Evolutionary conservation across 2,888 invertebrate species (phyloP), one percentile per base, ranked within the genome.

Genomic region (Ichneumon xanthorius): DNA sequence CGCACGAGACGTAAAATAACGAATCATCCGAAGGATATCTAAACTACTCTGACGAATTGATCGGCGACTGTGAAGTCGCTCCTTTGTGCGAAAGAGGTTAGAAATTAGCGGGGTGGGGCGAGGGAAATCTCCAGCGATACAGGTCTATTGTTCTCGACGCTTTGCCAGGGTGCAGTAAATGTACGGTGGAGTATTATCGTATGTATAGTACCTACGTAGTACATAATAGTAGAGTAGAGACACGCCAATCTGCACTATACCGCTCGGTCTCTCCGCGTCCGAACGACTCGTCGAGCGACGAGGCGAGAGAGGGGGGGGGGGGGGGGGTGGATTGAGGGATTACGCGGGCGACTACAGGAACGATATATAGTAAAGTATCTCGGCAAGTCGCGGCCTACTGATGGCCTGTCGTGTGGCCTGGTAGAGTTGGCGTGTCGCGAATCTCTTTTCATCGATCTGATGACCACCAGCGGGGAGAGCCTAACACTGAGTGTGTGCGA

Each of bases 401-500:
- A 82, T 82, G 77, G 63, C 80, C 58, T 71, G 82, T 82, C 85
- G 85, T 82, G 82, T 68, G 82, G 82, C 84, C 84, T 76, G 86
- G 82, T 70, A 65, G 87, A 88, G 88, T 90, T 48, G 88, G 91
- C 92, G 92, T 92, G 91, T 90, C 90, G 90, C 90, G 90, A 92
- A 92, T 92, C 91, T 92, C 90, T 91, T 90, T 90, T 92, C 92
- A 92, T 92, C 92, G 91, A 92, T 92, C 91, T 92, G 90, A 92
- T 92, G 92, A 92, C 90, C 92, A 82, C 61, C 71, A 61, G 50
- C 63, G 65, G 50, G 65, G 70, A 75, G 72, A 63, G 76, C 48
- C 72, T 37, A 63, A 77, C 67, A 48, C 22, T 61, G 30, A 83
- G 45, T 76, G 48, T 55, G 71, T 65, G n/a, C 63, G 80, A 76